Base-by-base conservation (phyloP, 1,140 invertebrate genomes). In the Lysiphlebus fabarum region DNA sequence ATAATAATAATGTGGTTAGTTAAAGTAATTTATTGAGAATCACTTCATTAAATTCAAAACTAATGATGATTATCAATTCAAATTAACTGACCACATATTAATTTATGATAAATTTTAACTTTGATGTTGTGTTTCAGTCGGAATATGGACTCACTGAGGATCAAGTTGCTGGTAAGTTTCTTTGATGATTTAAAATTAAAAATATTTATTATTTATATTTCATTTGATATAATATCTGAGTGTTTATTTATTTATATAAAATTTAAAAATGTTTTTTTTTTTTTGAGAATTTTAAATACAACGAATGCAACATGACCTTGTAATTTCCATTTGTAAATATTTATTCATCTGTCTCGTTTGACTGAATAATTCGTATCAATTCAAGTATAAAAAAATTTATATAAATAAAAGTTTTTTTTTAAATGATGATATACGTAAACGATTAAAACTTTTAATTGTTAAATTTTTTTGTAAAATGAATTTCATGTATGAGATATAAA, bases 131-230 rank as follows among this genome's bases (percentile, higher is more conserved):
- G 70, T 84, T 86, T 69, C 82, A 92, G 90, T 86, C 86, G 58
- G 90, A 93, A 75, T 92, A 91, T 82, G 90, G 90, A 65, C 84
- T 93, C 53, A 89, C 89, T 55, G 90, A 92, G 75, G 90, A 92
- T 72, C 89, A 91, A 84, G 89, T 91, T 55, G 88, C 88, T 65
- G 87, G 86, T 89, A 81, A 80, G 79, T 70, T 63, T n/a, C 12
- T n/a, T 40, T 54, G 40, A 12, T 26, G 12, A 11, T 43, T 53
- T 11, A 47, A 54, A n/a, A 48, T 36, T 50, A n/a, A n/a, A n/a
- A n/a, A n/a, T n/a, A n/a, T n/a, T n/a, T n/a, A n/a, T 45, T 17
- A 11, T n/a, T 6, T 57, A 34, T 14, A 45, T 43, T 38, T 7
- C 47, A 8, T 45, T 14, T 26, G 17, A 4, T 4, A 26, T 26